Percentiles rank a stretch among this genome's conserved stretches.
Conservation (phyloP, 2,113 vertebrate species). For the Suncus etruscus region DNA sequence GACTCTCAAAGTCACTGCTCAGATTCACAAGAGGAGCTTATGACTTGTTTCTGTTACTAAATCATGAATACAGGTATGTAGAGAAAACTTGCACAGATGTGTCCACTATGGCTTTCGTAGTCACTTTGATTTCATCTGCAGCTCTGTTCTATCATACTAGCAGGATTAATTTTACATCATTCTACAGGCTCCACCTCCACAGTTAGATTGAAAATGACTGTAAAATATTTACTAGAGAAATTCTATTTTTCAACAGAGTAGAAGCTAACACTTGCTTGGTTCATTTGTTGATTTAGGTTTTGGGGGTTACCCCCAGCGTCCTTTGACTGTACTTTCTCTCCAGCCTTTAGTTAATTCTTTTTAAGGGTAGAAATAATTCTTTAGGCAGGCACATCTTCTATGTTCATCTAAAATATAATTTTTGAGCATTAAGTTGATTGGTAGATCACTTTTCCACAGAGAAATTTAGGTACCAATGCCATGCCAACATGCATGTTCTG, state of each 20-base stretch:
- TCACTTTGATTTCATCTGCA: not conserved
- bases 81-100: not conserved
- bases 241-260: not conserved
- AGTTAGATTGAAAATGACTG: not conserved
- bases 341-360: not conserved
- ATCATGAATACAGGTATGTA: not conserved
- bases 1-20: not conserved
- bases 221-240: conserved; percentile 1
- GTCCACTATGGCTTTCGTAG: not conserved
- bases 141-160: not conserved
- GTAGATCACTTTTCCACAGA: not conserved
- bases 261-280: not conserved
- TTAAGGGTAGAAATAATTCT: not conserved
- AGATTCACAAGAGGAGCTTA: not conserved
- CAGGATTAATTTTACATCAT: not conserved
- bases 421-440: not conserved
- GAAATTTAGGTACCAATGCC: not conserved
- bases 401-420: conserved; percentile 6
- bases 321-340: too few relatives aligned
- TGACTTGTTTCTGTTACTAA: not conserved
- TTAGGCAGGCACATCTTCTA: not conserved
- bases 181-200: not conserved
- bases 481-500: too few relatives aligned
- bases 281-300: too few relatives aligned
- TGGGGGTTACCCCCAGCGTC: too few relatives aligned